Evolutionary conservation across 1,140 invertebrate genomes (phyloP), one percentile per base, ranked within the genome.

Genomic region (Andricus grossulariae): DNA sequence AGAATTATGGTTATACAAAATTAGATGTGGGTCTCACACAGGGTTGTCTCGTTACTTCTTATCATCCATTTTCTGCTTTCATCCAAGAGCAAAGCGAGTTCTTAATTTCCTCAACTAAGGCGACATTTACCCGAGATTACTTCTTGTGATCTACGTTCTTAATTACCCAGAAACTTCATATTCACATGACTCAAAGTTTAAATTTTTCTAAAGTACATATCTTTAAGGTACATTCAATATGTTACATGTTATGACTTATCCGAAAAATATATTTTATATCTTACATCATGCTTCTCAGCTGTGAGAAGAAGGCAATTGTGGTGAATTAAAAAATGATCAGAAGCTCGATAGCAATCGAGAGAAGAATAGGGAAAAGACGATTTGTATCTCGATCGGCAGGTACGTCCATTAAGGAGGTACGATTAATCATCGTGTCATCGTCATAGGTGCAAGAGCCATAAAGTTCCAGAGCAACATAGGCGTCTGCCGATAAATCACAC

Each of bases 401-500:
- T 60, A 60, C 21, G 60, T 66, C 60, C 60, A 66, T 66, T 66
- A 66, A 66, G 60, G 39, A 39, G 60, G 15, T 66, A 79, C 82
- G 75, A 84, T 84, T 82, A 80, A 84, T 84, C 82, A 80, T 18
- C 60, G 75, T 75, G 75, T 81, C 79, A 75, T 80, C 81, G 78
- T 80, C 77, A 84, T 82, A 83, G 81, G 80, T 78, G 78, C 76
- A 76, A 77, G 73, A 80, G 75, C 78, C 72, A 81, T 84, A 84
- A 84, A 83, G 76, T 79, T 81, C 72, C 45, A 72, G 72, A 60
- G 75, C 78, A 76, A 81, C 81, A 81, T 79, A 80, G 83, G 74
- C 77, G 78, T 83, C 80, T 52, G 74, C 60, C 82, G 71, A 82
- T 85, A 83, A 85, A 85, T 83, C 82, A 85, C 73, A 76, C 78